Evolutionary conservation across 2,113 vertebrate species (phyloP), one percentile per base, ranked within the genome.

Genomic region (Parus major): DNA sequence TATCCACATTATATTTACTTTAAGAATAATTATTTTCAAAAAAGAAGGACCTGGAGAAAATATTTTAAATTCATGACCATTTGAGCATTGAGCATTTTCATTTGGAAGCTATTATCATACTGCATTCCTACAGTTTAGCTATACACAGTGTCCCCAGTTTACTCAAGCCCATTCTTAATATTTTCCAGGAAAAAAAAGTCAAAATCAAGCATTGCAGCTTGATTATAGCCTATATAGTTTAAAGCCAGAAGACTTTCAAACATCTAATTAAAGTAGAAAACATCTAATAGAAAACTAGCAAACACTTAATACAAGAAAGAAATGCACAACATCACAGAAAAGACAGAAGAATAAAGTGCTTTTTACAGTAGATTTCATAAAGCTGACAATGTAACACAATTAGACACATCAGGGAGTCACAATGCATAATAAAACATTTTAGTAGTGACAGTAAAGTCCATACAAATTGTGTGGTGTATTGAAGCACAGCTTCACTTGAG

Each of bases 231-330:
- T 90, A 53, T 20, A 77, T 36, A 90, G 41, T 61, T 96, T 85
- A 92, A 92, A 97, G 83, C 82, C 59, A 92, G 50, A 76, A 95
- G 79, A 96, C 52, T 95, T 95, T 55, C 80, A 96, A 94, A 86
- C 81, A 96, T 70, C 88, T 97, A 97, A 97, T 96, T 97, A 92
- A 97, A 97, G 79, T 75, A 87, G 93, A 97, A 96, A 98, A 95
- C 53, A 93, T 86, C 93, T 96, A 97, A 96, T 83, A 93, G 52
- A 89, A 97, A 95, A 85, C 60, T 86, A 96, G 84, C 22, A 96
- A 95, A 75, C 47, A 82, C 49, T 97, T 95, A 96, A 97, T 92
- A 88, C 60, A 96, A 92, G 82, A 95, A 97, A 97, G 49, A 86
- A 84, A 92, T 93, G 44, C 82, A 90, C 77, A 91, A 42, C 35